These are phyloP conservation scores for Zosterops pallidus DNA, from an alignment of 2,113 vertebrate genomes.

Conservation along the genomic window DNA sequence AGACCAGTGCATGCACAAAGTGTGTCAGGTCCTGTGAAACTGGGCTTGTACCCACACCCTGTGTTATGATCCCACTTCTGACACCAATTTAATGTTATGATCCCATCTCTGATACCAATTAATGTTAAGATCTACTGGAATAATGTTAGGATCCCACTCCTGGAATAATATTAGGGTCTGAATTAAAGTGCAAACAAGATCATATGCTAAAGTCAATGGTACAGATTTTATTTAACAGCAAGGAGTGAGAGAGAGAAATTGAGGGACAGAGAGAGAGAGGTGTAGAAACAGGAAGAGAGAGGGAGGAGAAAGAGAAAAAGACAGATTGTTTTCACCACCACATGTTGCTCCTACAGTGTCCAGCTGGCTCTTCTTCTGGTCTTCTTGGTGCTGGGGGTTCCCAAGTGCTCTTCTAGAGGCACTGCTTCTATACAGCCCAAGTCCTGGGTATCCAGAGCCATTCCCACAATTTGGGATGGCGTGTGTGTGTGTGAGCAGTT, in stretches of 20 bases:
- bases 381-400: not conserved
- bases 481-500: not conserved
- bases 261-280: not conserved
- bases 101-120: not conserved
- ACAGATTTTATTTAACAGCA: not conserved
- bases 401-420: not conserved
- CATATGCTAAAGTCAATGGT: not conserved
- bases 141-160: not conserved
- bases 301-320: not conserved
- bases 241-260: not conserved
- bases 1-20: not conserved
- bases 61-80: not conserved
- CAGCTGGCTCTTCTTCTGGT: too few species aligned
- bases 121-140: not conserved
- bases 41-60: rapidly evolving
- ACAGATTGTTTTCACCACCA: not conserved
- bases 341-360: not conserved
- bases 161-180: not conserved
- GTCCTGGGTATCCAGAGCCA: rapidly evolving
- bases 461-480: not conserved
- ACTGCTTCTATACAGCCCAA: not conserved
- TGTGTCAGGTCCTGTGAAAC: not conserved
- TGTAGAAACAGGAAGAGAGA: not conserved
- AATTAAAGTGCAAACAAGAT: not conserved
- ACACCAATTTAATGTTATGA: not conserved